Base-by-base conservation (phyloP, 2,797 vertebrate genomes). In the Botia almorhae region DNA sequence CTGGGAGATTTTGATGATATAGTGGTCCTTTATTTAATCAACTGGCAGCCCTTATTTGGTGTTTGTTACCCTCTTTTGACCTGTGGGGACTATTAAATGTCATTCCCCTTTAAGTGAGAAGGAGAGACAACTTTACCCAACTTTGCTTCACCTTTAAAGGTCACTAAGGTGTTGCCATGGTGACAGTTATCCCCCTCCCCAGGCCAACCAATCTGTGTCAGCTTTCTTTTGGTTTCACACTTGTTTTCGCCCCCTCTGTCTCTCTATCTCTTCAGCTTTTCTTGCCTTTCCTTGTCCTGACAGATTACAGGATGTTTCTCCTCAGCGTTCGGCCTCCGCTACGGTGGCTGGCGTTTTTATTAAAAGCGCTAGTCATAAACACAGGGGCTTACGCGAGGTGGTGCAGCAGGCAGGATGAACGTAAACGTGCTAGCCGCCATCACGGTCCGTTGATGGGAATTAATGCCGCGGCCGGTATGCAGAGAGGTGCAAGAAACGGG, bases 21-120 rank as follows among this genome's bases (percentile, higher is more conserved):
- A 81, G 81, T 76, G 68, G 82, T 87, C 86, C 88, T 82, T 87
- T 89, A 87, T 92, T 90, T 87, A 85, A 88, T 78, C 78, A 74
- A 83, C 87, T 87, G 87, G 87, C 89, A 91, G 89, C 76, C 84
- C 92, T 91, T 93, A 91, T 92, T 93, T 91, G 89, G 89, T 92
- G 89, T 94, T 94, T 92, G 91, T 93, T 94, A 90, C 87, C 91
- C 90, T 92, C 81, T 83, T 87, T 87, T 90, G 92, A 93, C 91
- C 92, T 90, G 83, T 88, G 86, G 91, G 92, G 91, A 93, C 91
- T 93, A 92, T 93, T 93, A 91, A 92, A 94, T 94, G 92, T 93
- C 93, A 91, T 80, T 91, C 88, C 86, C 83, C 88, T 91, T 94
- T 92, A 93, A 92, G 88, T 89, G 90, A 91, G 88, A 87, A 89